phyloP scores from a whole-genome alignment of 2,797 vertebrate species.

The Sebastes melanostomus region DNA sequence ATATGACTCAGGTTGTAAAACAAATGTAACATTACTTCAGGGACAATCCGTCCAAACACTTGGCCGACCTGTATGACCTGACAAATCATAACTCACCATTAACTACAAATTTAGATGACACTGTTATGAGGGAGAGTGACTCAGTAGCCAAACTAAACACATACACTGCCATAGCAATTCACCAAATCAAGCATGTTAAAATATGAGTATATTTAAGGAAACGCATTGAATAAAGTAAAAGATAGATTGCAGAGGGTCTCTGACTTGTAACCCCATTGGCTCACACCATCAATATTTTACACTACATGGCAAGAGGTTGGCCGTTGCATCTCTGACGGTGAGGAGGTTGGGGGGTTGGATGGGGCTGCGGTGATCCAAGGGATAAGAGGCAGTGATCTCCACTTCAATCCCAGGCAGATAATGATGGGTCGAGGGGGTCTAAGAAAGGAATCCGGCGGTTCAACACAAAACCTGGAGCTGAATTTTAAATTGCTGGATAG shows the following conservation, averaged over 20 bases:
- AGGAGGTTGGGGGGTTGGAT: not conserved
- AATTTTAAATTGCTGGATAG: conserved; percentile 42
- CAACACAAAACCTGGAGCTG: conserved; percentile 41
- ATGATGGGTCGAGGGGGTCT: conserved; percentile 64
- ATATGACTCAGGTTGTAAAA: not conserved
- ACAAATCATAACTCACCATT: conserved; percentile 26
- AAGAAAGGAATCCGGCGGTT: conserved; percentile 31
- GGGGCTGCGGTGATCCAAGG: conserved; percentile 30
- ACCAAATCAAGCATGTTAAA: conserved; percentile 15
- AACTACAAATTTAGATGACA: conserved; percentile 12
- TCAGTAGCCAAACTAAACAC: conserved; percentile 13
- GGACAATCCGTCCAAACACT: not conserved
- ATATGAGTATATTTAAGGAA: conserved; percentile 1
- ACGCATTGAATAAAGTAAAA: not conserved
- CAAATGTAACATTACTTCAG: conserved; percentile 5
- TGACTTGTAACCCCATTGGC: conserved; percentile 3
- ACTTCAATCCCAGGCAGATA: conserved; percentile 58
- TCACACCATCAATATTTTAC: conserved; percentile 29
- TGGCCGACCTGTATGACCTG: not conserved
- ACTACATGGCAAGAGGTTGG: conserved; percentile 25
- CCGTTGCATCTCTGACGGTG: not conserved
- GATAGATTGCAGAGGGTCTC: not conserved
- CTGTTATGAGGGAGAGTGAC: not conserved
- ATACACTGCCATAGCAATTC: not conserved
- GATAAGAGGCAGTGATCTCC: conserved; percentile 42